These are phyloP conservation scores for Pseudococcus jackbeardsleyi DNA, from an alignment of 2,888 invertebrate species.

Conservation along the genomic window DNA sequence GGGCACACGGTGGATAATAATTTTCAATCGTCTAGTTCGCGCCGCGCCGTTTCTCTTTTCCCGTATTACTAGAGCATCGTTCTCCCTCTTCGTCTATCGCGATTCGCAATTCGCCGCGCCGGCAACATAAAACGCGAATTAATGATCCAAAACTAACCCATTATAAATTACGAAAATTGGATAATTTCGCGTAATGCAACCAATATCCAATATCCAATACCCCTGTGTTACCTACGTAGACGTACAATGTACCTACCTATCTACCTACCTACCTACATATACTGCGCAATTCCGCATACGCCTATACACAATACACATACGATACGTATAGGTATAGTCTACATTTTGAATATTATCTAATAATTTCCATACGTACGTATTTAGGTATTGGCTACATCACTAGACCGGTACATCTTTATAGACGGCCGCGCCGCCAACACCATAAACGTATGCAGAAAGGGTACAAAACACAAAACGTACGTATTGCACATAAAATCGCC, in stretches of 20 bases:
- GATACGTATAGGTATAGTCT: too few species aligned
- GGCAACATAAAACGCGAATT: neutral
- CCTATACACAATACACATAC: too few species aligned
- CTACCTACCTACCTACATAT: too few species aligned
- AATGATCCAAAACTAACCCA: conserved; percentile 37
- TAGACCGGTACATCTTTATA: neutral
- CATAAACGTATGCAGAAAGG: too few species aligned
- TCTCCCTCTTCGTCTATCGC: neutral
- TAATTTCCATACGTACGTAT: neutral
- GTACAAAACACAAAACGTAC: too few species aligned
- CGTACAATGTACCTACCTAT: too few species aligned
- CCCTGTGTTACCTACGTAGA: neutral
- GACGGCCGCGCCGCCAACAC: neutral
- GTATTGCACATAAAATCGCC: neutral
- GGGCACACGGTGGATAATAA: neutral
- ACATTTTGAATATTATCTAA: too few species aligned
- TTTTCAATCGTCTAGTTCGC: neutral
- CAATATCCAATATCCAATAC: neutral
- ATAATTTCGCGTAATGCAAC: conserved; percentile 31
- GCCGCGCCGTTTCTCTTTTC: neutral
- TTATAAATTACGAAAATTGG: conserved; percentile 40
- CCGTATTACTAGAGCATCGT: neutral
- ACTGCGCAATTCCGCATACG: neutral
- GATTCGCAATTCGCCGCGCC: neutral
- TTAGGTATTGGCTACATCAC: too few species aligned